These are phyloP conservation scores for Sceloporus undulatus DNA, from an alignment of 2,113 vertebrate species.

Conservation along the genomic window DNA sequence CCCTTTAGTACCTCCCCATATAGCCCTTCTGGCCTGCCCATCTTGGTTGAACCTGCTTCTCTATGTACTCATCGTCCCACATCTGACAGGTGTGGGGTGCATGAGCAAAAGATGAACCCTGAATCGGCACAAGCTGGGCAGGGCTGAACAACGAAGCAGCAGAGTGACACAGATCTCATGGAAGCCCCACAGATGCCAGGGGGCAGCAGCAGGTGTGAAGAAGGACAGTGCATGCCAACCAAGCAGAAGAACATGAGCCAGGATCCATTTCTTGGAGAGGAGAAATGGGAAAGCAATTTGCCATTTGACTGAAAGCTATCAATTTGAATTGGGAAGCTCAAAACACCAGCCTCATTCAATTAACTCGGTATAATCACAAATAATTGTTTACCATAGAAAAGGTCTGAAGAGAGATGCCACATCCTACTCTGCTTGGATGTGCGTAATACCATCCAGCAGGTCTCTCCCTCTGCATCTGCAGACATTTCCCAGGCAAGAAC, in stretches of 20 bases:
- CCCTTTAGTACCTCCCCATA: not conserved
- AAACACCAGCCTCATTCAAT: slow-evolving; percentile 13
- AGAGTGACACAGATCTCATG: not conserved
- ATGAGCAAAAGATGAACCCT: not conserved
- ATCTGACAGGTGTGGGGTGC: not conserved
- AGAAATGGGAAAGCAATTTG: slow-evolving; percentile 23
- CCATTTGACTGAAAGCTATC: slow-evolving; percentile 14
- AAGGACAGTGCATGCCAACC: fast-evolving
- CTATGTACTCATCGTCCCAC: not conserved
- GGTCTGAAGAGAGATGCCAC: slow-evolving; percentile 38
- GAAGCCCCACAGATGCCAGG: not conserved
- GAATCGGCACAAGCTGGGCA: not conserved
- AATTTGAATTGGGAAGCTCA: slow-evolving; percentile 39
- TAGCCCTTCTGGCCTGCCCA: not conserved
- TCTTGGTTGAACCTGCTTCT: not conserved
- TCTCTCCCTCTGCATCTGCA: slow-evolving; percentile 22
- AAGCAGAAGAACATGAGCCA: not conserved
- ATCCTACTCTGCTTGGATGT: slow-evolving; percentile 19
- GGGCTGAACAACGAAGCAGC: not conserved
- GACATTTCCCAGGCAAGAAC: slow-evolving; percentile 38
- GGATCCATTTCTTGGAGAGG: slow-evolving; percentile 24
- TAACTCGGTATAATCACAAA: not conserved
- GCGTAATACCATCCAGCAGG: slow-evolving; percentile 32
- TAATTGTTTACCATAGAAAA: slow-evolving; percentile 36
- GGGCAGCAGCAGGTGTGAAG: no score